These are phyloP conservation scores for Bombus soroeensis DNA, from an alignment of 1,140 invertebrate species.

Conservation along the genomic window DNA sequence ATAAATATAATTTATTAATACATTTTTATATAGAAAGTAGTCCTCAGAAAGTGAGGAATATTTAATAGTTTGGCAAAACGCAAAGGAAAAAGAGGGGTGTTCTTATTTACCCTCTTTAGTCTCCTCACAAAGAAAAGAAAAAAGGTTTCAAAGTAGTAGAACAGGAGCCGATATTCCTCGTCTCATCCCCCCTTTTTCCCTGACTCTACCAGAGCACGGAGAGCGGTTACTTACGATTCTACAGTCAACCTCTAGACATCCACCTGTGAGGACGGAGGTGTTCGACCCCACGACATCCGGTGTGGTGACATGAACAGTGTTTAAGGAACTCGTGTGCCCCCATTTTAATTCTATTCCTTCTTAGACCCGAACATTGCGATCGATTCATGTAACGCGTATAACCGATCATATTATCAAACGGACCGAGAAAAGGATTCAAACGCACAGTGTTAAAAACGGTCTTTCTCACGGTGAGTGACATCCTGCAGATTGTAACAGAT, in stretches of 20 bases:
- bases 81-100: not conserved
- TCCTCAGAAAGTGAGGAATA: too few species aligned
- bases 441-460: constrained; percentile 37
- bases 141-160: constrained; percentile 54
- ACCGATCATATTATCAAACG: constrained; percentile 30
- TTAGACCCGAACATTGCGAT: constrained; percentile 9
- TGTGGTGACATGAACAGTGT: constrained; percentile 80
- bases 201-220: constrained; percentile 70
- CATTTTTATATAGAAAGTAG: not conserved
- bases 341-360: constrained; percentile 36
- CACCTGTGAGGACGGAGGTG: constrained; percentile 82
- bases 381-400: constrained; percentile 59
- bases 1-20: not conserved
- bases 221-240: constrained; percentile 79
- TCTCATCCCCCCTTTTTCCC: constrained; percentile 60
- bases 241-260: constrained; percentile 83
- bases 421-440: constrained; percentile 53
- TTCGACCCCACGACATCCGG: constrained; percentile 79
- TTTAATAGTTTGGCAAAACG: not conserved
- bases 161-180: constrained; percentile 62
- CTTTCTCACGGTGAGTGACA: constrained; percentile 63
- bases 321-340: constrained; percentile 72
- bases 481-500: not conserved
- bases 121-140: constrained; percentile 45
- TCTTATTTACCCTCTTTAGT: constrained; percentile 50